phyloP scores from a whole-genome alignment of 2,888 invertebrate species.

The Cancer borealis region DNA sequence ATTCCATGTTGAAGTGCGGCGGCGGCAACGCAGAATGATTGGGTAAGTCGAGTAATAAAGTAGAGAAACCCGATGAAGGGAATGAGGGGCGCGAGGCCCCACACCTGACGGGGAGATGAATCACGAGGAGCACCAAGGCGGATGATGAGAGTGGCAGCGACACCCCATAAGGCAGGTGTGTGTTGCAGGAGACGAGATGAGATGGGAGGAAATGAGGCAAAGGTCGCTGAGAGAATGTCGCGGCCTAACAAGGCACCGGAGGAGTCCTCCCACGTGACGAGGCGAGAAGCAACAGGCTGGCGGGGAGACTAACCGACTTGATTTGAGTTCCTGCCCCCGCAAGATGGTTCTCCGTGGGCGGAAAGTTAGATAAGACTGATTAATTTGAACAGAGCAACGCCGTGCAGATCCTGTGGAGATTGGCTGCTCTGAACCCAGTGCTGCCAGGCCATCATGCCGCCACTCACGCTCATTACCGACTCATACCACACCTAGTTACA shows the following conservation, averaged over 20 bases:
- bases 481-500: not conserved
- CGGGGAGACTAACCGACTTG: not conserved
- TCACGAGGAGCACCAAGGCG: constrained; percentile 11
- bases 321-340: not conserved
- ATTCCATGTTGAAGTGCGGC: not conserved
- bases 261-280: constrained; percentile 18
- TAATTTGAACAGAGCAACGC: not conserved
- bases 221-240: constrained; percentile 4
- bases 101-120: constrained; percentile 21
- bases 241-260: not conserved
- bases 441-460: not conserved
- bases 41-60: not conserved
- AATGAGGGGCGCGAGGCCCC: not conserved
- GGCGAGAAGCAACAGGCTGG: not conserved
- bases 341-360: not conserved
- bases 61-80: not conserved
- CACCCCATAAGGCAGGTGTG: no score
- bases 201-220: not conserved
- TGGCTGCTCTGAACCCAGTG: not conserved
- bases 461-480: not conserved
- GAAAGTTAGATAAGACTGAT: constrained; percentile 1
- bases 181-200: not conserved
- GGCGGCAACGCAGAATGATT: not conserved
- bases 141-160: not conserved
- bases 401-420: not conserved